Evolutionary conservation across 2,113 vertebrate species (phyloP).

Genomic region (Rhea pennata): DNA sequence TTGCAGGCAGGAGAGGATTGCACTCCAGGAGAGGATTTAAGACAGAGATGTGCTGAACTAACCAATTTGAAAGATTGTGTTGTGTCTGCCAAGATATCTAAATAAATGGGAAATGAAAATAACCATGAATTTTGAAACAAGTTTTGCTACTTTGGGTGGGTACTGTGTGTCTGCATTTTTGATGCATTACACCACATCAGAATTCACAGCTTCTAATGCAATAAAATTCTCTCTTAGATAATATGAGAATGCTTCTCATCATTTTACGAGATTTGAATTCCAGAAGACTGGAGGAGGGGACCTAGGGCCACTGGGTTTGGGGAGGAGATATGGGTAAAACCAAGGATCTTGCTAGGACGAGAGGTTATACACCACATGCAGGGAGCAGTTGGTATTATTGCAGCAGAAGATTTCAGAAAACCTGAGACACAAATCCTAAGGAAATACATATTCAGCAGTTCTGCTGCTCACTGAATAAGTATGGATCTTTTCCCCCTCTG

Average conservation of each 20-base stretch:
- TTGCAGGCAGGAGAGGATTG: conserved; percentile 16
- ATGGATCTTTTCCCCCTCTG: background rate
- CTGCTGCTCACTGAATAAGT: background rate
- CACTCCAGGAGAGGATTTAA: background rate
- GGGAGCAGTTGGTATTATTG: background rate
- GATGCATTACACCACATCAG: background rate
- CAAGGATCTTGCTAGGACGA: background rate
- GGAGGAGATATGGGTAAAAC: background rate
- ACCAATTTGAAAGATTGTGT: background rate
- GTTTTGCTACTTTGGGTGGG: background rate
- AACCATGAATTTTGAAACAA: background rate
- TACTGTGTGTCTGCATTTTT: background rate
- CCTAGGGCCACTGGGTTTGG: no score
- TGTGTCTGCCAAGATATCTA: conserved; percentile 23
- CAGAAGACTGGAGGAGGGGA: background rate
- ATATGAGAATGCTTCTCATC: background rate
- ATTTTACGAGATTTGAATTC: background rate
- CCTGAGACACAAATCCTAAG: background rate
- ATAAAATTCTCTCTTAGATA: background rate
- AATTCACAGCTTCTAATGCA: background rate
- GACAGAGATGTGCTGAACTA: background rate
- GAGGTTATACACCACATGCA: no score
- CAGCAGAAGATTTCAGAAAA: background rate
- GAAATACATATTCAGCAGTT: background rate
- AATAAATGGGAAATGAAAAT: conserved; percentile 30